phyloP scores from a whole-genome alignment of 92 coral and sea anemone species.

The Montipora capitata region DNA sequence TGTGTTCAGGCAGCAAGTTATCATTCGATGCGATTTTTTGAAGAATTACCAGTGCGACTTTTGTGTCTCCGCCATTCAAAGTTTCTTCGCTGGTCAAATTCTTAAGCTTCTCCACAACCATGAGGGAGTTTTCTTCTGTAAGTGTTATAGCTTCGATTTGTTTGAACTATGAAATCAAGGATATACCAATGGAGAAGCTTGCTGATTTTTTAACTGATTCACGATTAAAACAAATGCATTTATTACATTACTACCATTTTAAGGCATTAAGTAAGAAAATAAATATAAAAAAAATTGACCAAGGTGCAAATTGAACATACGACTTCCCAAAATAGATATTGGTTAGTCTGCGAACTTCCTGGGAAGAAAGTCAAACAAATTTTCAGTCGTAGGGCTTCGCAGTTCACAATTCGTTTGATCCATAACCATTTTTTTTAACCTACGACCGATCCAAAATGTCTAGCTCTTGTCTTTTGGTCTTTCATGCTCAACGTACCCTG shows the following conservation, averaged over 20 bases:
- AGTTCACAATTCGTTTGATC: too few relatives aligned
- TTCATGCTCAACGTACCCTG: too few relatives aligned
- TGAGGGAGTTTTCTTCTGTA: constrained; percentile 59
- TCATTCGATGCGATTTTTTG: constrained; percentile 56
- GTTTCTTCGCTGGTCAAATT: constrained; percentile 54
- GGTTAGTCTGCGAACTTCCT: too few relatives aligned
- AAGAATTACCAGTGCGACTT: constrained; percentile 54
- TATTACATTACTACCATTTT: too few relatives aligned
- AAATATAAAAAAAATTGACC: background rate
- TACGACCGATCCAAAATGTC: too few relatives aligned
- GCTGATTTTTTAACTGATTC: background rate
- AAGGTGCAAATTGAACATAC: background rate
- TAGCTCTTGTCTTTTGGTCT: too few relatives aligned
- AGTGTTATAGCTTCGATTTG: constrained; percentile 38
- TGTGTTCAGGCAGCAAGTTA: constrained; percentile 40
- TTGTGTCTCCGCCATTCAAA: constrained; percentile 75
- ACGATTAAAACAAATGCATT: too few relatives aligned
- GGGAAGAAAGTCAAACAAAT: too few relatives aligned
- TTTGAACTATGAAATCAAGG: constrained; percentile 50
- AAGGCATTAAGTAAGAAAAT: too few relatives aligned
- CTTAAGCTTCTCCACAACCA: constrained; percentile 44
- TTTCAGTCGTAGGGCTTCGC: too few relatives aligned
- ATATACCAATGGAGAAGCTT: background rate
- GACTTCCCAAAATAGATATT: background rate
- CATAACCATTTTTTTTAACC: too few relatives aligned